These are phyloP conservation scores for Nibea coibor DNA, from an alignment of 2,113 vertebrate species.

Conservation along the genomic window DNA sequence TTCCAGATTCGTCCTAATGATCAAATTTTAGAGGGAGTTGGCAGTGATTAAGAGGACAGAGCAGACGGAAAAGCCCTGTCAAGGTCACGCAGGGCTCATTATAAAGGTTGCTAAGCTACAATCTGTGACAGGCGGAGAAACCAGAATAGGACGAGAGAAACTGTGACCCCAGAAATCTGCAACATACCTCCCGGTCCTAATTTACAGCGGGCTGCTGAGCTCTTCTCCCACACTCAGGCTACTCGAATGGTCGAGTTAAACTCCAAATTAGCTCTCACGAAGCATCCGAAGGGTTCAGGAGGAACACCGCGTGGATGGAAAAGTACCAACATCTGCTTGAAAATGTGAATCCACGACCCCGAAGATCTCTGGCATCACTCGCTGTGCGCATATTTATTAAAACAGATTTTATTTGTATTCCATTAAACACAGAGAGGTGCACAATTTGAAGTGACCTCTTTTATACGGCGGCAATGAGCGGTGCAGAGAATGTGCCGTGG, in stretches of 20 bases:
- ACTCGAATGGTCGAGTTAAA: constrained; percentile 9
- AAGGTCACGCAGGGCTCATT: constrained; percentile 43
- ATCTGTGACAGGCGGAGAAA: constrained; percentile 36
- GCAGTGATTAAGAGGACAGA: constrained; percentile 35
- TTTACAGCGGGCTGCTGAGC: constrained; percentile 24
- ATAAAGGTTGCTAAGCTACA: constrained; percentile 43
- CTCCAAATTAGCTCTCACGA: constrained; percentile 38
- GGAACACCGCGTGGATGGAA: neutral
- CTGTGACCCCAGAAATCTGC: constrained; percentile 40
- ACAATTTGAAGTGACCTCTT: constrained; percentile 36
- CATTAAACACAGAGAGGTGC: constrained; percentile 22
- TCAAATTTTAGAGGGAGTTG: constrained; percentile 30
- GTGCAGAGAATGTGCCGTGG: constrained; percentile 12
- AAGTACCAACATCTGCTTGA: constrained; percentile 14
- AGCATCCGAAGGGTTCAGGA: constrained; percentile 1
- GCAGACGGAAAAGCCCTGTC: constrained; percentile 22
- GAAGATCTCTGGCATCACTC: constrained; percentile 8
- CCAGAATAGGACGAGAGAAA: constrained; percentile 6
- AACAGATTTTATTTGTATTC: constrained; percentile 30
- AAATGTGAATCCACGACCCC: constrained; percentile 24
- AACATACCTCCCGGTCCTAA: constrained; percentile 46
- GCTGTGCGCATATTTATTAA: neutral
- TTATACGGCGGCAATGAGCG: constrained; percentile 4
- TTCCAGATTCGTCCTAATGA: constrained; percentile 24
- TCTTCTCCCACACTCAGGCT: constrained; percentile 17